Percentiles rank a stretch among this genome's conserved stretches.
phyloP scores from a whole-genome alignment of 1,140 invertebrate species.

The Temnothorax longispinosus region DNA sequence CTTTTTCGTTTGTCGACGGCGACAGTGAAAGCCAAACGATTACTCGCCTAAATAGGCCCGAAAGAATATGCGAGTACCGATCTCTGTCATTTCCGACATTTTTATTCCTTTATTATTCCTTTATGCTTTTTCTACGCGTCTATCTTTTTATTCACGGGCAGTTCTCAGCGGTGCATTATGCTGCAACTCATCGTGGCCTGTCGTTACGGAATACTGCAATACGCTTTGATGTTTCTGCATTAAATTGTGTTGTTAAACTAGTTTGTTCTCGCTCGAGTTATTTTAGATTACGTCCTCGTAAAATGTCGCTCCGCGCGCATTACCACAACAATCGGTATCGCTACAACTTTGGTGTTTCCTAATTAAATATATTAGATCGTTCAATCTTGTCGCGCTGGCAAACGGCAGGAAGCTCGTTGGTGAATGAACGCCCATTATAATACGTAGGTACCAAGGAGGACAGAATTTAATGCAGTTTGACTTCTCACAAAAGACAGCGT shows the following conservation, averaged over 20 bases:
- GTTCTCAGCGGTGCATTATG: background rate
- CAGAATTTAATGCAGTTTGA: constrained; percentile 30
- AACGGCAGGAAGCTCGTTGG: background rate
- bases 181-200: background rate
- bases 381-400: background rate
- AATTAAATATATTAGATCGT: constrained; percentile 43
- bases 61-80: background rate
- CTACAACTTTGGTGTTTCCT: constrained; percentile 10
- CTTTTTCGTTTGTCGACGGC: background rate
- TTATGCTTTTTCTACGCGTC: background rate
- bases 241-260: constrained; percentile 27
- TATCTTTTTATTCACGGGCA: background rate
- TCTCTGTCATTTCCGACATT: background rate
- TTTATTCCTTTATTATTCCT: constrained; percentile 11
- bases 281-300: constrained; percentile 18
- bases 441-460: background rate
- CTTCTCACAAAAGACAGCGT: constrained; percentile 21
- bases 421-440: constrained; percentile 8
- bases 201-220: constrained; percentile 19
- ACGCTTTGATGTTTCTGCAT: constrained; percentile 1
- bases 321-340: constrained; percentile 10
- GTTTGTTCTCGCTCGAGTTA: constrained; percentile 3
- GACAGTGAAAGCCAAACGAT: background rate
- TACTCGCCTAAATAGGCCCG: background rate
- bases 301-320: background rate